These are phyloP conservation scores for Trachelus tabidus DNA, from an alignment of 2,888 invertebrate species.

Conservation along the genomic window DNA sequence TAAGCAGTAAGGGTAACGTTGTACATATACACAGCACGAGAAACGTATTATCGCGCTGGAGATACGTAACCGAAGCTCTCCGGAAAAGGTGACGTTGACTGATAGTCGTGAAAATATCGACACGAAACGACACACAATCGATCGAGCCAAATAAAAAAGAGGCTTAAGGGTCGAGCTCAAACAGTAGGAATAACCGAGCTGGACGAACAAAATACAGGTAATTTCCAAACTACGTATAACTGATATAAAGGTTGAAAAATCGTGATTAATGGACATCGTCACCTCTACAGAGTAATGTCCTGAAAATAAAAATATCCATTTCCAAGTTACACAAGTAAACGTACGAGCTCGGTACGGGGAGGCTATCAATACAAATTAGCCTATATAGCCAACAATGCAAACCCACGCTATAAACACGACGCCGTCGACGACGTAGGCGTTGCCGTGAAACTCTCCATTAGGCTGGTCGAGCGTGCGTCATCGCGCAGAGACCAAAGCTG, in stretches of 20 bases:
- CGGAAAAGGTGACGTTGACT: background rate
- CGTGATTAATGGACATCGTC: background rate
- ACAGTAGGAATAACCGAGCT: background rate
- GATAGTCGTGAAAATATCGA: background rate
- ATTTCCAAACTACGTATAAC: background rate
- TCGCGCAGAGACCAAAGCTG: background rate
- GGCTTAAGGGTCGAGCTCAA: background rate
- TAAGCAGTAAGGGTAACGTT: background rate
- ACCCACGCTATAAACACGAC: background rate
- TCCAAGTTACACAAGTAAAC: background rate
- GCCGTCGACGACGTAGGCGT: background rate
- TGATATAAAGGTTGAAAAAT: background rate
- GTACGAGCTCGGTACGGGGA: background rate
- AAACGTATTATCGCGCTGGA: background rate
- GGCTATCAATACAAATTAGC: background rate
- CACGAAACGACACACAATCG: background rate
- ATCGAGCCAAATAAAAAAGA: background rate
- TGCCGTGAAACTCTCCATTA: background rate
- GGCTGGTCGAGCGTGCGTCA: background rate
- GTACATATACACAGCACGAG: background rate
- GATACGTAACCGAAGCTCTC: background rate
- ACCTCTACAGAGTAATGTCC: background rate
- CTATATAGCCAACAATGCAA: background rate
- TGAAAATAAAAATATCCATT: background rate
- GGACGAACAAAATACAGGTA: background rate